phyloP scores from a whole-genome alignment of 2,797 vertebrate genomes.

The Sebastes matsubarae region DNA sequence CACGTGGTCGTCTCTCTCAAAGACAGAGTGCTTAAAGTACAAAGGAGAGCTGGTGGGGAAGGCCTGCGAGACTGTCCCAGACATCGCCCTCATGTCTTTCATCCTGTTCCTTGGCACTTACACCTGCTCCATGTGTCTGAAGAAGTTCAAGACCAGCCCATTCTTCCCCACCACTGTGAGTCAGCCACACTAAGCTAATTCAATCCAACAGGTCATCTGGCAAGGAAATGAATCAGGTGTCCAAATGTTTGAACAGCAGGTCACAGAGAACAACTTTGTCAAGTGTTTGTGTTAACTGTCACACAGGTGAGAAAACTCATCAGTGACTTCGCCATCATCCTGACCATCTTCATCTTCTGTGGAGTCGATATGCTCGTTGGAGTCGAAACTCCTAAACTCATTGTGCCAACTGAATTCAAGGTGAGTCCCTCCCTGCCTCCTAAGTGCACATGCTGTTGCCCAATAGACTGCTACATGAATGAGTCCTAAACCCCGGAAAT shows the following conservation, averaged over 20 bases:
- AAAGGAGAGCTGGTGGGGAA: constrained; percentile 89
- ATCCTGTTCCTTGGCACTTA: constrained; percentile 98
- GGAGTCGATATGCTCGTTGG: constrained; percentile 93
- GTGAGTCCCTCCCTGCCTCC: constrained; percentile 65
- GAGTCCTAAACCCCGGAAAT: too few relatives aligned
- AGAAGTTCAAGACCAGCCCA: constrained; percentile 96
- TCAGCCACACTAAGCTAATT: constrained; percentile 9
- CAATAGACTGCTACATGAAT: too few relatives aligned
- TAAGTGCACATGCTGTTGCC: not conserved
- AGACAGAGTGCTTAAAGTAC: constrained; percentile 88
- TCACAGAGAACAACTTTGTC: not conserved
- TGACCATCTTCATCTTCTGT: constrained; percentile 96
- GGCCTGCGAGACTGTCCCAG: constrained; percentile 90
- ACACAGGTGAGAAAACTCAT: constrained; percentile 94
- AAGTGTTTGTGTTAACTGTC: not conserved
- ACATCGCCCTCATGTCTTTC: constrained; percentile 95
- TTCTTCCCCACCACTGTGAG: constrained; percentile 97
- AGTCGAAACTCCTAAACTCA: constrained; percentile 95
- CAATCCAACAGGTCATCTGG: not conserved
- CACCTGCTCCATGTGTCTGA: constrained; percentile 95
- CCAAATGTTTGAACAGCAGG: not conserved
- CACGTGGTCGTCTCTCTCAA: constrained; percentile 89
- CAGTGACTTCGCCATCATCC: constrained; percentile 97
- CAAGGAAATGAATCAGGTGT: not conserved
- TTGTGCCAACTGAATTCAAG: constrained; percentile 98